Conservation (phyloP, 2,113 vertebrate species). For the Pionites leucogaster region DNA sequence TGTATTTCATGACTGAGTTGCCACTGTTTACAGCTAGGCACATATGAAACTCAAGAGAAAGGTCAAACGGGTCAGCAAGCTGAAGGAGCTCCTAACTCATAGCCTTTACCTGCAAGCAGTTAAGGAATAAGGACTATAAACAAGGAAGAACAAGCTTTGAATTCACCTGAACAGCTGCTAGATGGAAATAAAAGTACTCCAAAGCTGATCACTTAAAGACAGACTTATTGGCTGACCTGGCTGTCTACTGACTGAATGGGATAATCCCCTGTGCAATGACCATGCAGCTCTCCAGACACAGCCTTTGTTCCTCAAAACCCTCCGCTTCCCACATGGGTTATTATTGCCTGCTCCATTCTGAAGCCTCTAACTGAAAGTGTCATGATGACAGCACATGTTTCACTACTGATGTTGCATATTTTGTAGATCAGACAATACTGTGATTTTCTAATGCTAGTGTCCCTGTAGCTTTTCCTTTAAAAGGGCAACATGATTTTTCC, state of each 20-base stretch:
- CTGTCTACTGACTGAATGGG: rapidly evolving
- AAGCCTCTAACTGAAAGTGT: background rate
- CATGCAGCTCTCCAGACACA: background rate
- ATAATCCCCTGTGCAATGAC: background rate
- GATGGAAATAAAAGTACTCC: background rate
- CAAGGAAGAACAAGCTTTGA: background rate
- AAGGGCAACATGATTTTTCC: background rate
- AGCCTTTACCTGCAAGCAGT: background rate
- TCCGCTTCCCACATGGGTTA: background rate
- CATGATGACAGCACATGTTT: rapidly evolving
- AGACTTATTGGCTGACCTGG: background rate
- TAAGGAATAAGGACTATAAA: background rate
- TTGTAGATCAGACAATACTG: background rate
- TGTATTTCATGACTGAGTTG: background rate
- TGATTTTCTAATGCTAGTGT: background rate
- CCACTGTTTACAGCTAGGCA: background rate
- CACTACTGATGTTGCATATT: background rate
- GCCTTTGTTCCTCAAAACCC: rapidly evolving
- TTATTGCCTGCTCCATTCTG: background rate
- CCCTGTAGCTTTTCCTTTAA: background rate
- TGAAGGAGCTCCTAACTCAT: background rate
- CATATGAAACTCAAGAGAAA: background rate
- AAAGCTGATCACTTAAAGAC: background rate
- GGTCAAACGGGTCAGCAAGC: background rate
- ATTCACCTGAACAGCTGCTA: background rate